These are phyloP conservation scores for Steatornis caripensis DNA, from an alignment of 2,113 vertebrate genomes.

Conservation along the genomic window DNA sequence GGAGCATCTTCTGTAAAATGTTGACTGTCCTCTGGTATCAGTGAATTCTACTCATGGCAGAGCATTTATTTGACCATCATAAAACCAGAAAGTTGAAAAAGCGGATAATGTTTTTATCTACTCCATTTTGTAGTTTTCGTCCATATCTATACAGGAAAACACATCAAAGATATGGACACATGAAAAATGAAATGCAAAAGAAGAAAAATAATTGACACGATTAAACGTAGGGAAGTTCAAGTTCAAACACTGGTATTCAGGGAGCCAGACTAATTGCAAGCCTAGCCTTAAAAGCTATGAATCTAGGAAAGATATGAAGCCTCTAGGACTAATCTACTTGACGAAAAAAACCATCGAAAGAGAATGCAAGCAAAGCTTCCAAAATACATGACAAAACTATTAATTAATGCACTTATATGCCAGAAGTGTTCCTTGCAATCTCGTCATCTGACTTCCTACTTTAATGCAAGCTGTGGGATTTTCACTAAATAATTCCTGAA, in stretches of 20 bases:
- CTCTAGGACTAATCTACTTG: background rate
- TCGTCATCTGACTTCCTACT: background rate
- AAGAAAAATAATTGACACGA: background rate
- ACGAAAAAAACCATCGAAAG: background rate
- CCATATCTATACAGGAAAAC: background rate
- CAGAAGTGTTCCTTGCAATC: background rate
- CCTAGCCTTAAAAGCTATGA: background rate
- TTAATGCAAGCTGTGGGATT: background rate
- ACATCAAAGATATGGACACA: background rate
- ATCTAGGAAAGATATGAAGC: background rate
- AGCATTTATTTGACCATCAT: background rate
- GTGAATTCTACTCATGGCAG: background rate
- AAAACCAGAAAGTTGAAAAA: background rate
- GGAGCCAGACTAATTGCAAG: background rate
- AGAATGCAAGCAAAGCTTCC: background rate
- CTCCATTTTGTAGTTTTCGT: background rate
- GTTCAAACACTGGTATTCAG: rapidly evolving
- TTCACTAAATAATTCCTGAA: background rate
- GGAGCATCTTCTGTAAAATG: background rate
- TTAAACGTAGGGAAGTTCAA: background rate
- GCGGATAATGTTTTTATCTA: background rate
- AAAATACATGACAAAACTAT: background rate
- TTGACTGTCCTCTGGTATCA: background rate
- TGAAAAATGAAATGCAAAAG: background rate
- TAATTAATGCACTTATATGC: background rate